Percentiles rank a stretch among this genome's conserved stretches.
phyloP scores from a whole-genome alignment of 2,888 invertebrate genomes.

The Nymphalis polychloros region DNA sequence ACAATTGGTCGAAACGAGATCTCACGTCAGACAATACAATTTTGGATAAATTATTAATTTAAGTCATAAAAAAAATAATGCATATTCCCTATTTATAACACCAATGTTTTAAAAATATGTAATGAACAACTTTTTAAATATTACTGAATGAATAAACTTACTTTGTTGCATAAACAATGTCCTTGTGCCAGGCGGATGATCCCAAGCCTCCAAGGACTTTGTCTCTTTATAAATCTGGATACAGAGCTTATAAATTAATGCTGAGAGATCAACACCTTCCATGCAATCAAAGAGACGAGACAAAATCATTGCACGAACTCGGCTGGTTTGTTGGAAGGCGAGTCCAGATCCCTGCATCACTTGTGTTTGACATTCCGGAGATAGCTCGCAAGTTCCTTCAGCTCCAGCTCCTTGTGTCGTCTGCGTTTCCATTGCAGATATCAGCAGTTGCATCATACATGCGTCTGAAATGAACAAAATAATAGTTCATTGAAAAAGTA shows the following conservation, averaged over 20 bases:
- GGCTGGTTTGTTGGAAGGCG: conserved; percentile 71
- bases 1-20: no score
- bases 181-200: conserved; percentile 69
- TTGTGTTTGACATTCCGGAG: conserved; percentile 67
- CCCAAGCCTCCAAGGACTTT: conserved; percentile 73
- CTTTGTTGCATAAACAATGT: conserved; percentile 77
- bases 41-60: no score
- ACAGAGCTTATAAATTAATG: conserved; percentile 73
- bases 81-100: no score
- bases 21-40: no score
- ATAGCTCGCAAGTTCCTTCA: conserved; percentile 66
- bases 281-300: conserved; percentile 70
- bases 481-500: neutral
- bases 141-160: conserved; percentile 42
- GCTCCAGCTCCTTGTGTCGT: conserved; percentile 62
- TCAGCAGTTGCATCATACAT: conserved; percentile 73
- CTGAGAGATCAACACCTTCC: conserved; percentile 64
- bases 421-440: conserved; percentile 74
- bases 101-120: no score
- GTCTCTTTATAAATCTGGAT: conserved; percentile 75
- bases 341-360: conserved; percentile 68
- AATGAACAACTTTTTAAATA: no score
- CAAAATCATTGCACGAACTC: conserved; percentile 61
- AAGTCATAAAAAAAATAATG: no score
- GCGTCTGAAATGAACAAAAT: conserved; percentile 58